Conservation (phyloP, 2,888 invertebrate genomes). For the Tridacna gigas region DNA sequence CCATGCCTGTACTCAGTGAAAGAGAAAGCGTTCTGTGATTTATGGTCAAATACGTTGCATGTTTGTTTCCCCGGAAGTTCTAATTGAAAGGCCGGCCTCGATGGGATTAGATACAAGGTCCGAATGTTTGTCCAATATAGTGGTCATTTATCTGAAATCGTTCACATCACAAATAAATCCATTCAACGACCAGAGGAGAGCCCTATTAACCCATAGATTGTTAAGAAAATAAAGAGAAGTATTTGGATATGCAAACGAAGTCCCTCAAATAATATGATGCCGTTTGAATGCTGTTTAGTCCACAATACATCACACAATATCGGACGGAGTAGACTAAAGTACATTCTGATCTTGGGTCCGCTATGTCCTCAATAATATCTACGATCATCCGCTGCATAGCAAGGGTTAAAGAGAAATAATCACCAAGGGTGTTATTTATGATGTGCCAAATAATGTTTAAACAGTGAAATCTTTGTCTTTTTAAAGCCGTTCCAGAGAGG, state of each 20-base stretch:
- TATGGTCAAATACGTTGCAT: conserved; percentile 19
- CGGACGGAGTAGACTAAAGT: too few relatives aligned
- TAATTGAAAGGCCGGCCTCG: conserved; percentile 57
- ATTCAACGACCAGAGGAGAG: neutral
- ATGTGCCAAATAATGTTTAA: conserved; percentile 49
- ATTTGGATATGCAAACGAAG: too few relatives aligned
- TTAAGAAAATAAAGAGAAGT: too few relatives aligned
- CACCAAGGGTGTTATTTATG: conserved; percentile 45
- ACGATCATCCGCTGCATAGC: too few relatives aligned
- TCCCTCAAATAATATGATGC: too few relatives aligned
- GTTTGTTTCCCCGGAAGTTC: conserved; percentile 37
- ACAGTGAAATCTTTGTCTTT: conserved; percentile 48
- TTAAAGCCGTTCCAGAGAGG: conserved; percentile 20
- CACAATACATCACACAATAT: too few relatives aligned
- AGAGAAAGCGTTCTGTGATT: conserved; percentile 23
- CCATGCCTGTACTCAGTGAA: neutral
- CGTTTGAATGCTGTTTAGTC: too few relatives aligned
- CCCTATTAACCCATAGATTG: neutral
- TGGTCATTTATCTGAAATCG: conserved; percentile 38
- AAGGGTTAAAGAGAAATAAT: neutral
- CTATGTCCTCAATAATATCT: too few relatives aligned
- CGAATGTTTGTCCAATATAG: conserved; percentile 49
- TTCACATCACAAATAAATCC: neutral
- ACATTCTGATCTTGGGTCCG: too few relatives aligned
- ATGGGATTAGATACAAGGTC: conserved; percentile 44